A percentile compares a stretch with the other conserved stretches of the same genome.
phyloP scores from a whole-genome alignment of 2,888 invertebrate genomes.

The Pteria penguin region DNA sequence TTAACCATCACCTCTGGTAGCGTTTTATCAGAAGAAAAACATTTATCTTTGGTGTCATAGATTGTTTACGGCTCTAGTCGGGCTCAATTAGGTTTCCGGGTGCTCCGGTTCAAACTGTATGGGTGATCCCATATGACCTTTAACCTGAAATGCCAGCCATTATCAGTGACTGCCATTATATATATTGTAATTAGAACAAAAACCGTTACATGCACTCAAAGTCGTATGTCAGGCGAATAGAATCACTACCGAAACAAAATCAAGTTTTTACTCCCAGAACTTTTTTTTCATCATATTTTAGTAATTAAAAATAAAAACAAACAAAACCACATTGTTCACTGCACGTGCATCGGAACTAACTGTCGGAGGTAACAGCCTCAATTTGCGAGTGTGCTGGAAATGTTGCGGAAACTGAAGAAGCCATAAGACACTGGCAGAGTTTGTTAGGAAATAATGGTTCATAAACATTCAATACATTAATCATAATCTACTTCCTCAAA shows the following conservation, averaged over 20 bases:
- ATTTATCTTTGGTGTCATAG: background rate
- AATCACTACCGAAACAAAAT: no score
- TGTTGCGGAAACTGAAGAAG: background rate
- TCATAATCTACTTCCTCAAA: background rate
- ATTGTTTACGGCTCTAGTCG: background rate
- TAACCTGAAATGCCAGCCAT: conserved; percentile 1
- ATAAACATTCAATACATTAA: background rate
- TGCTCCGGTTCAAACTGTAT: conserved; percentile 1
- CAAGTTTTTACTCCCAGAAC: no score
- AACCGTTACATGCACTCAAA: background rate
- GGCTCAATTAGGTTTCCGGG: background rate
- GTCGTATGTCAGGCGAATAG: no score
- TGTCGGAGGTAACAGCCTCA: background rate
- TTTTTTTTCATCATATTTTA: no score
- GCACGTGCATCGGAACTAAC: background rate
- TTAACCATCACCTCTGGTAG: no score
- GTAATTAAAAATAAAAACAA: background rate
- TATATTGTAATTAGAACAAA: background rate
- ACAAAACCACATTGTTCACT: background rate
- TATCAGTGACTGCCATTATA: background rate
- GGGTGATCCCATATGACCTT: conserved; percentile 29
- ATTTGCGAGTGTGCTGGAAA: background rate
- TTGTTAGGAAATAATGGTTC: background rate
- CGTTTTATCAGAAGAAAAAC: background rate
- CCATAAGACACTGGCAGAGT: background rate